Conservation (phyloP, 2,888 invertebrate species). For the Epiblema foenella region DNA sequence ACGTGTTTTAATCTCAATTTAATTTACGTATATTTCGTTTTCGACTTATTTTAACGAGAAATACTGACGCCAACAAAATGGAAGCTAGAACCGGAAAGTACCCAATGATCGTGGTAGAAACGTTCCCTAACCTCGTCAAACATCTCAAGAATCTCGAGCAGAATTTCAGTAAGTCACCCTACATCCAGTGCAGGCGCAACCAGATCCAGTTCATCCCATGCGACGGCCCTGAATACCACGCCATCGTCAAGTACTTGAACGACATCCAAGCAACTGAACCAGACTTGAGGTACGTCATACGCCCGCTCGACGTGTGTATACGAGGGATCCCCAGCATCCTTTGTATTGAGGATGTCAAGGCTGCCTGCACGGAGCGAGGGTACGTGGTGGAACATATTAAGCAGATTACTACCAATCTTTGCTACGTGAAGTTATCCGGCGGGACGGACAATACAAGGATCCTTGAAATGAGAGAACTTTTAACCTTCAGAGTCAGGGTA, state of each 20-base stretch:
- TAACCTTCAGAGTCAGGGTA: neutral
- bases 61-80: neutral
- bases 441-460: neutral
- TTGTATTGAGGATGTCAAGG: neutral
- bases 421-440: neutral
- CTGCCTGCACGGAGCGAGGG: neutral
- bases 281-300: neutral
- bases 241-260: neutral
- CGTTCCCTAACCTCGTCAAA: neutral
- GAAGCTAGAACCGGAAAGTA: neutral
- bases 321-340: neutral
- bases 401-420: neutral
- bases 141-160: neutral
- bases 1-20: neutral
- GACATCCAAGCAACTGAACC: neutral
- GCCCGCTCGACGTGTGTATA: neutral
- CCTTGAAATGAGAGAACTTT: conserved; percentile 2
- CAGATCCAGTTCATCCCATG: neutral
- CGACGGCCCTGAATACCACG: neutral
- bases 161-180: neutral
- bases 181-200: neutral
- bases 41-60: neutral
- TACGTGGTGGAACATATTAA: neutral
- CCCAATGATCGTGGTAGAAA: neutral
- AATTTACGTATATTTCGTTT: neutral